Base-by-base conservation (phyloP, 2,888 invertebrate genomes). In the Tetragonula carbonaria region DNA sequence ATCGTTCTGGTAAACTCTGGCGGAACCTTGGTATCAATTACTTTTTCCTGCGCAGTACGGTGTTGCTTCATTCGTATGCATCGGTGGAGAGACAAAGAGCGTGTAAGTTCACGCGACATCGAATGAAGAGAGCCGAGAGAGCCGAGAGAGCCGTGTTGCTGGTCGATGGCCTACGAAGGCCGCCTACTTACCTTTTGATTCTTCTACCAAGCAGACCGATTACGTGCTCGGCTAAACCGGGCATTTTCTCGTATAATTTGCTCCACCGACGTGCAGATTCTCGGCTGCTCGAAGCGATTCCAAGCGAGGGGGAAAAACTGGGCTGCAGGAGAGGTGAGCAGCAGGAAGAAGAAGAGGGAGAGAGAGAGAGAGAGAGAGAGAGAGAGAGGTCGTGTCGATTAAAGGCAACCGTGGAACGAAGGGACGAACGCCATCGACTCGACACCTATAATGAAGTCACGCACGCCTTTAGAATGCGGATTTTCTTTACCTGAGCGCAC, bases 121-220 rank as follows among this genome's bases (percentile, higher is more conserved):
- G 73, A 76, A 76, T 65, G 67, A 70, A 74, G 51, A 28, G 21
- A 3, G 5, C n/a, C 57, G 57, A 74, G 51, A 28, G 21, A 3
- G 5, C n/a, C 57, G 57, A n/a, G 57, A n/a, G 14, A 59, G n/a
- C 33, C 33, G 57, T 59, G 33, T 33, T 4, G 38, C 23, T 91
- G 91, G 91, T 91, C 91, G 90, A 87, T 90, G 90, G 87, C 91
- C 90, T 90, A 78, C 80, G 88, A 91, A 91, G 90, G 90, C 84
- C 90, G 88, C 86, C 90, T 84, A 87, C 87, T 90, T 87, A 79
- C 82, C 90, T 89, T 86, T 88, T 88, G 88, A 90, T 89, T 91
- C 88, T 87, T 88, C 28, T 75, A 70, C 78, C 74, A 80, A 66
- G 82, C 68, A 81, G 86, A 81, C 78, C 85, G 85, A 83, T 86